Conservation (phyloP, 2,113 vertebrate species). For the Guaruba guarouba region DNA sequence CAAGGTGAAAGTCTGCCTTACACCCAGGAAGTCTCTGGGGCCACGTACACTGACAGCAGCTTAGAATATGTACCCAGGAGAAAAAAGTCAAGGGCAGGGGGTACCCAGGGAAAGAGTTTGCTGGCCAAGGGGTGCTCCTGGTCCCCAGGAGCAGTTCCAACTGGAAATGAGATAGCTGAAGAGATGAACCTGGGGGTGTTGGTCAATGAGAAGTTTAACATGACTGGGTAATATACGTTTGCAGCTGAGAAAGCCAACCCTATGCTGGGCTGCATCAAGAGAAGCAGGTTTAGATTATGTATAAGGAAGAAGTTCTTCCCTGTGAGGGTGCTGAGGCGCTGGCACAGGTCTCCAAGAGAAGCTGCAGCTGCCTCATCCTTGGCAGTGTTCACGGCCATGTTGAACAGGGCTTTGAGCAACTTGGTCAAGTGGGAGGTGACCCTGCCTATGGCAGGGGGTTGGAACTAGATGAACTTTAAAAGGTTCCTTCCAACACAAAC, state of each 20-base stretch:
- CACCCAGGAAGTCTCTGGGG: fast-evolving
- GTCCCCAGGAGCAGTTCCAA: neutral
- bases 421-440: neutral
- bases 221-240: neutral
- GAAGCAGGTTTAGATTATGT: neutral
- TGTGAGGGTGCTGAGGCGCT: neutral
- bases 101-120: neutral
- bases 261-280: neutral
- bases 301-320: neutral
- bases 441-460: neutral
- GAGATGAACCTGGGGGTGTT: neutral
- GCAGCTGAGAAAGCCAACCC: neutral
- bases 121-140: neutral
- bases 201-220: neutral
- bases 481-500: neutral
- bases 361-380: neutral
- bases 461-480: neutral
- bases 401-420: neutral
- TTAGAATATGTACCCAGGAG: fast-evolving
- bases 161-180: neutral
- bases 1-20: neutral
- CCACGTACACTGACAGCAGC: neutral
- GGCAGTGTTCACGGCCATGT: neutral
- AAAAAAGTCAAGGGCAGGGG: neutral
- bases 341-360: neutral